These are phyloP conservation scores for Dicyrtomina minuta DNA, from an alignment of 2,888 invertebrate species.

Conservation along the genomic window DNA sequence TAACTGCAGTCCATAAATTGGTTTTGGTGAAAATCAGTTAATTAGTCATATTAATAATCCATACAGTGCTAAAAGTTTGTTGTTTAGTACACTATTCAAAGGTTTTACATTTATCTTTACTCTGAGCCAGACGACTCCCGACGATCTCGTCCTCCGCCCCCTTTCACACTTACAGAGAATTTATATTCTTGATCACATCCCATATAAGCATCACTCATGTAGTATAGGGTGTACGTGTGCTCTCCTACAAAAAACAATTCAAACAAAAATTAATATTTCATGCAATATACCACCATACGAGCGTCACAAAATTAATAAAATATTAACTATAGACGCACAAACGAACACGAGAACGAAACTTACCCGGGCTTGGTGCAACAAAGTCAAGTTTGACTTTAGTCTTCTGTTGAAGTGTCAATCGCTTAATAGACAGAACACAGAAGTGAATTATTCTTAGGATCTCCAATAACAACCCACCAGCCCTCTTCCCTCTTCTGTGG, in stretches of 20 bases:
- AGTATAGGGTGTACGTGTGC: constrained; percentile 91
- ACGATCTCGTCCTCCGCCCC: constrained; percentile 42
- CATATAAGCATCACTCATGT: constrained; percentile 98
- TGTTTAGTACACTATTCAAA: too few species aligned
- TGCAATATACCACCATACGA: neutral
- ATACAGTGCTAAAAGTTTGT: neutral
- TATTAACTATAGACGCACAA: neutral
- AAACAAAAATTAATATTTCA: neutral
- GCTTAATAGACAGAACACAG: constrained; percentile 81
- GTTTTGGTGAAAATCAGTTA: too few species aligned
- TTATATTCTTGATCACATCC: constrained; percentile 99
- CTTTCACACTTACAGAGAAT: constrained; percentile 80
- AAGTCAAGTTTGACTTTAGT: constrained; percentile 88
- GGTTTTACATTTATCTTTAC: neutral
- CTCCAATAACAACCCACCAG: constrained; percentile 97
- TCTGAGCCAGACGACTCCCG: constrained; percentile 29
- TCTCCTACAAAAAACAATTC: constrained; percentile 65
- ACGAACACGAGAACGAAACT: constrained; percentile 34
- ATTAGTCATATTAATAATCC: neutral
- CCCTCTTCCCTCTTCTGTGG: constrained; percentile 66
- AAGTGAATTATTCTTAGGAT: constrained; percentile 88
- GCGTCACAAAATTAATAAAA: neutral
- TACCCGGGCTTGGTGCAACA: constrained; percentile 78
- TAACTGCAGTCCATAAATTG: too few species aligned
- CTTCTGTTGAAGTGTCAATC: constrained; percentile 88